These are phyloP conservation scores for Dicranocentrus wangi DNA, from an alignment of 2,888 invertebrate genomes.

Conservation along the genomic window DNA sequence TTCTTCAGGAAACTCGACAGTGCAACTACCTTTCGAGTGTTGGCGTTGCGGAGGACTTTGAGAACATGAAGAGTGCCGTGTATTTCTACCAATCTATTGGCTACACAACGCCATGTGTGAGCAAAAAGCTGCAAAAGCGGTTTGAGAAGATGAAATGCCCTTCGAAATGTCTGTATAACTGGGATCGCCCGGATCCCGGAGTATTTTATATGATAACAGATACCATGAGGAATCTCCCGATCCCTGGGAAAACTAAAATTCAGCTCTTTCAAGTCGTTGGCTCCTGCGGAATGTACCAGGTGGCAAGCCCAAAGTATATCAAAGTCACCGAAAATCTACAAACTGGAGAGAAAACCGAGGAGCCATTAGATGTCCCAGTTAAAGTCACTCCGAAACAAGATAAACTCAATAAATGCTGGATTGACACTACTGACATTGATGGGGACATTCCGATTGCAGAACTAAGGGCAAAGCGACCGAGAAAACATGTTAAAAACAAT, in stretches of 20 bases:
- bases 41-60: constrained; percentile 10
- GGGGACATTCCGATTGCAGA: background rate
- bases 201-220: background rate
- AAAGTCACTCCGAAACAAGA: too few species aligned
- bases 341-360: background rate
- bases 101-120: background rate
- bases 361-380: background rate
- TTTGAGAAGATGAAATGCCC: background rate
- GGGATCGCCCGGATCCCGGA: background rate
- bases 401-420: background rate
- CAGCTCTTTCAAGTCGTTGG: background rate
- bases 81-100: constrained; percentile 58
- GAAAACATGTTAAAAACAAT: too few species aligned
- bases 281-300: background rate
- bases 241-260: background rate
- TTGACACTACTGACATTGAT: background rate
- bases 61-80: background rate
- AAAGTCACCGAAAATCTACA: background rate
- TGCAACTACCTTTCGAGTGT: constrained; percentile 30
- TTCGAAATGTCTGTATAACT: background rate
- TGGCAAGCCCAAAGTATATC: background rate
- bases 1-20: constrained; percentile 37
- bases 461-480: background rate
- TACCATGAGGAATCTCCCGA: background rate
- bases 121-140: background rate